phyloP scores from a whole-genome alignment of 2,797 vertebrate genomes.

The Todus mexicanus region DNA sequence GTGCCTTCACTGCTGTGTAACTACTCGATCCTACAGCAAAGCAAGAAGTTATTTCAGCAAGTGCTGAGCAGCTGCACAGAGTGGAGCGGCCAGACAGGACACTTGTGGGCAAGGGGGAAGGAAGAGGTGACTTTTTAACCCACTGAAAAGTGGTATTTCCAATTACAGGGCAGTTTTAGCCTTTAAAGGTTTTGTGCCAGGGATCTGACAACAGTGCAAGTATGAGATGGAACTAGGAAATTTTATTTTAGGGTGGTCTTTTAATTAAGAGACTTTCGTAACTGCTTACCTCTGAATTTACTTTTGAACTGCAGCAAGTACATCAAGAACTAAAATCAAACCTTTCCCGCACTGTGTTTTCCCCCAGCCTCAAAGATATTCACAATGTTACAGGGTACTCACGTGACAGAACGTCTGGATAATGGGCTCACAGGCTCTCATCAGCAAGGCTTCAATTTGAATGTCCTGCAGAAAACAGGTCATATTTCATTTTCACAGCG shows the following conservation, averaged over 20 bases:
- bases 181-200: neutral
- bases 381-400: conserved; percentile 52
- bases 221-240: neutral
- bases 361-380: neutral
- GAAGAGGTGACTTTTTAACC: neutral
- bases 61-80: neutral
- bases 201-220: neutral
- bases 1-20: neutral
- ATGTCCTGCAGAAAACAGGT: conserved; percentile 82
- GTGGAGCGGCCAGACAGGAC: accelerated
- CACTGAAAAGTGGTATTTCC: neutral
- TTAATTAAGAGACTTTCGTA: neutral
- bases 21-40: neutral
- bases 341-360: neutral
- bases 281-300: neutral
- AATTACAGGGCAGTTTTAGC: neutral
- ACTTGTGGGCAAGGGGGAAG: neutral
- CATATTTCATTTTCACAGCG: neutral
- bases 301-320: neutral
- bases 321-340: neutral
- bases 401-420: conserved; percentile 93
- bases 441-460: conserved; percentile 93
- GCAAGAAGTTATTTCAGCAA: neutral
- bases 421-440: conserved; percentile 91
- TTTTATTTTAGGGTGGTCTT: neutral